Conservation (phyloP, 2,888 invertebrate genomes). For the Xestia xanthographa region DNA sequence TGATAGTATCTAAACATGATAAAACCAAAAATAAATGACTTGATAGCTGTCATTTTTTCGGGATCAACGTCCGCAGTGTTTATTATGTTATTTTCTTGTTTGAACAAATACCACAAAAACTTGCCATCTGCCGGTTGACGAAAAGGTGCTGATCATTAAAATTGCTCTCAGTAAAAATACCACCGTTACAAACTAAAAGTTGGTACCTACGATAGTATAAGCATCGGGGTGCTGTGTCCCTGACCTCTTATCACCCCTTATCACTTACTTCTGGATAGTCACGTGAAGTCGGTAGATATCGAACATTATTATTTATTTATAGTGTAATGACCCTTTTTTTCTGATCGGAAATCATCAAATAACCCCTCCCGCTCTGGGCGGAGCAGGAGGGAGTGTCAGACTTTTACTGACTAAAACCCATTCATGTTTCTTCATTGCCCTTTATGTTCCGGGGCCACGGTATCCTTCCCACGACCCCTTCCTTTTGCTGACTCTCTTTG, state of each 20-base stretch:
- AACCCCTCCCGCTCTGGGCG: too few species aligned
- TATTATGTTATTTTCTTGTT: neutral
- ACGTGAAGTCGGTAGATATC: constrained; percentile 52
- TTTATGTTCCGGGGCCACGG: too few species aligned
- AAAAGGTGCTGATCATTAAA: neutral
- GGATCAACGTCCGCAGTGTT: too few species aligned
- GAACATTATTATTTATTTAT: constrained; percentile 27
- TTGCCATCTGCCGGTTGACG: neutral
- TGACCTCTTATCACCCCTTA: constrained; percentile 51
- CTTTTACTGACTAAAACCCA: too few species aligned
- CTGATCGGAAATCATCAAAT: too few species aligned
- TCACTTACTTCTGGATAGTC: constrained; percentile 48
- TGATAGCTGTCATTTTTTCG: too few species aligned
- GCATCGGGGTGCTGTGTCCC: constrained; percentile 10
- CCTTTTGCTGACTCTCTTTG: too few species aligned
- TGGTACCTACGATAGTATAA: neutral
- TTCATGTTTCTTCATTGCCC: too few species aligned
- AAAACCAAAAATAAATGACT: neutral
- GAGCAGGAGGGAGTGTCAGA: too few species aligned
- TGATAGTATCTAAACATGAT: neutral
- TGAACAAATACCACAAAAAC: neutral
- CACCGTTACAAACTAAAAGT: neutral
- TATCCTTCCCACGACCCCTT: too few species aligned
- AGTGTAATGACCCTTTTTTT: constrained; percentile 50
- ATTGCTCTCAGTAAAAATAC: neutral